Conservation (phyloP, 2,888 invertebrate species). For the Caenorhabditis afra region DNA sequence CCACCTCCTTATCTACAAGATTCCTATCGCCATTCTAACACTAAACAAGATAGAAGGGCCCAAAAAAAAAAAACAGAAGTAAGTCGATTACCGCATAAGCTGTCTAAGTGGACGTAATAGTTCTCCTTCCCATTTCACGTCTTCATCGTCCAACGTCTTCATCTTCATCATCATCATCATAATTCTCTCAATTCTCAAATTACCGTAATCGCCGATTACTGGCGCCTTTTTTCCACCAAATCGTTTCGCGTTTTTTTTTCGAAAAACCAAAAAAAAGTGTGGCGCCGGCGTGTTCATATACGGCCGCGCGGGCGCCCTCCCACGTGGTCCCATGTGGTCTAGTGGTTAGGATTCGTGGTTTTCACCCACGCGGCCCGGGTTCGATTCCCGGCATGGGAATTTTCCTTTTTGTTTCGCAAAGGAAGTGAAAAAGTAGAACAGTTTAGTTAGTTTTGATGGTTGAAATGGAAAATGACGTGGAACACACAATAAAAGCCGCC, state of each 20-base stretch:
- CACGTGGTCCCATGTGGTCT: conserved; percentile 72
- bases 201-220: conserved; percentile 1
- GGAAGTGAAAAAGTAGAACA: no score
- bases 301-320: background rate
- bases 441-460: no score
- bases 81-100: no score
- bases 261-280: background rate
- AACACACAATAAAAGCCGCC: background rate
- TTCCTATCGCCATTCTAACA: no score
- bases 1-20: no score
- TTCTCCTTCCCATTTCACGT: no score
- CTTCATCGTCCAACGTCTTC: no score
- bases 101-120: no score
- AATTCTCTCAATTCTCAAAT: background rate
- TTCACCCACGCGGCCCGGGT: conserved; percentile 79
- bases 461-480: conserved; percentile 12
- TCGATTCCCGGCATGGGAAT: conserved; percentile 79
- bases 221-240: no score
- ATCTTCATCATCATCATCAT: no score
- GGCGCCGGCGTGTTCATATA: background rate
- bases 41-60: no score
- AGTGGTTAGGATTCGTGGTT: conserved; percentile 79
- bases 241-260: background rate
- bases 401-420: conserved; percentile 35
- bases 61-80: no score